Conservation (phyloP, 2,797 vertebrate genomes). For the Rhinatrema bivittatum region DNA sequence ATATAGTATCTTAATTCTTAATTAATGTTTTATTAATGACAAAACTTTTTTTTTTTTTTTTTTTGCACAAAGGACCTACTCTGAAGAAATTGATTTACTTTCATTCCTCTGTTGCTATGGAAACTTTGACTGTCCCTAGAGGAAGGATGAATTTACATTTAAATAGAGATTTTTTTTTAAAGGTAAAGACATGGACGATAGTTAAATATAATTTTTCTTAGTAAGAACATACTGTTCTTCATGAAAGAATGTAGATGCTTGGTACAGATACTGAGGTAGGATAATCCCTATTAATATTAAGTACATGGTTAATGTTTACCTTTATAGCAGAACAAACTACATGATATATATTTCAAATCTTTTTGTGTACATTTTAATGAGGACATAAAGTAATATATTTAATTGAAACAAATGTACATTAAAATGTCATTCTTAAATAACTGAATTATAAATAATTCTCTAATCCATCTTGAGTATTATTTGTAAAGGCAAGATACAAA, state of each 20-base stretch:
- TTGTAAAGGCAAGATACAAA: no score
- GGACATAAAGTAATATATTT: no score
- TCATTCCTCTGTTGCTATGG: constrained; percentile 29
- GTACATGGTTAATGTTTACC: no score
- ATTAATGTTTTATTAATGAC: constrained; percentile 3
- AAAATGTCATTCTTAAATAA: no score
- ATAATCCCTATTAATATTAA: no score
- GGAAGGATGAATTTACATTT: constrained; percentile 39
- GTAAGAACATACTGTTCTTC: constrained; percentile 8
- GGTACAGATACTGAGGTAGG: background rate
- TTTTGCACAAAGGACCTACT: background rate
- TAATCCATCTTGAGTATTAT: no score
- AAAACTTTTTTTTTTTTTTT: background rate
- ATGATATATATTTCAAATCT: no score
- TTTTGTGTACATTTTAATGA: no score
- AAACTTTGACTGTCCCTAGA: constrained; percentile 17
- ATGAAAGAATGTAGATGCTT: constrained; percentile 7
- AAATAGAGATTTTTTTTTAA: constrained; percentile 20
- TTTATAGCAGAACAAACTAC: no score
- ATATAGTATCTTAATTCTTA: constrained; percentile 9
- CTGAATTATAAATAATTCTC: no score
- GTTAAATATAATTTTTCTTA: constrained; percentile 16
- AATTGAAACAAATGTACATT: no score
- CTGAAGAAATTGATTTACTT: constrained; percentile 12
- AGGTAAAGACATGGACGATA: constrained; percentile 18